These are phyloP conservation scores for Deilephila elpenor DNA, from an alignment of 2,888 invertebrate genomes.

Conservation along the genomic window DNA sequence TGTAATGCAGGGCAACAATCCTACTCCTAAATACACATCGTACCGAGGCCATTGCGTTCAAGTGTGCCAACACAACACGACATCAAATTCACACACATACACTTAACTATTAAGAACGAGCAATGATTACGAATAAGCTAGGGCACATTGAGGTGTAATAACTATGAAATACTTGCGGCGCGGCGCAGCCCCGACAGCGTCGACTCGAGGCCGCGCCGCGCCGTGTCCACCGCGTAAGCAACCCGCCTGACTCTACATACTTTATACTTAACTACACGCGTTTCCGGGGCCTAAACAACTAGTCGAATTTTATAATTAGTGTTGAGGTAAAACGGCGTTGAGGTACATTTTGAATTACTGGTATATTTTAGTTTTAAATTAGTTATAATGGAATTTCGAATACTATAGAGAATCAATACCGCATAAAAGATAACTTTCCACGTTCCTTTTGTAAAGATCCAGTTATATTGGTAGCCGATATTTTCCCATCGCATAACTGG, in stretches of 20 bases:
- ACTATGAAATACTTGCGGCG: neutral
- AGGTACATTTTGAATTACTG: conserved; percentile 10
- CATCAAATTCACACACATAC: conserved; percentile 2
- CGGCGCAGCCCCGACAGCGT: conserved; percentile 2
- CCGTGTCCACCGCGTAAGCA: neutral
- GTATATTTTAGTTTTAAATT: conserved; percentile 2
- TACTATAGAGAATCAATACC: neutral
- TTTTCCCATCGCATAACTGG: neutral
- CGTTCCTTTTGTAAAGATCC: too few relatives aligned
- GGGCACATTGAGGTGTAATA: neutral
- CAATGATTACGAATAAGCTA: neutral
- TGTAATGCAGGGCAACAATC: neutral
- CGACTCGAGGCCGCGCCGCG: neutral
- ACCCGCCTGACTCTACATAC: neutral
- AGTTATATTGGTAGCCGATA: neutral
- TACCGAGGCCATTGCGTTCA: neutral
- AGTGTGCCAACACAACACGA: conserved; percentile 9
- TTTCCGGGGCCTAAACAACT: neutral
- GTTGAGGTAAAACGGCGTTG: conserved; percentile 14
- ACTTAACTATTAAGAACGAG: neutral
- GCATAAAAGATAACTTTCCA: neutral
- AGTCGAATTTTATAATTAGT: conserved; percentile 19
- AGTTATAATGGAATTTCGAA: neutral
- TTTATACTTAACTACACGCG: neutral
- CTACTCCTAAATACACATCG: neutral